Base-by-base conservation (phyloP, 2,113 vertebrate genomes). In the Campylomormyrus numenius region DNA sequence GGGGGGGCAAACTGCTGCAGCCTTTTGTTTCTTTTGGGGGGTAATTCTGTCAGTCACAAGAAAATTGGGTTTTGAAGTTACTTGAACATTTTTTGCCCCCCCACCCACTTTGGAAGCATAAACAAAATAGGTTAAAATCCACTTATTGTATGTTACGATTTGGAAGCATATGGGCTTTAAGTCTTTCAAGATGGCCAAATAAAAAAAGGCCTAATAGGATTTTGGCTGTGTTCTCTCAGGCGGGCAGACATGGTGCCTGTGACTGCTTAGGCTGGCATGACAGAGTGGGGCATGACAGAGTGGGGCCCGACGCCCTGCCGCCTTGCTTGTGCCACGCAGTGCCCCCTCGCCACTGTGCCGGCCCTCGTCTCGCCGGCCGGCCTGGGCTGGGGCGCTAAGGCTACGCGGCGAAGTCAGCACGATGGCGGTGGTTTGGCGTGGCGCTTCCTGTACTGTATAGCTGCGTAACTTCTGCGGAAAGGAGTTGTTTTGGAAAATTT, bases 111-210 rank as follows among this genome's bases (percentile, higher is more conserved):
- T 48, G 39, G 83, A 46, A n/a, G 24, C 24, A 85, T 87, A 15
- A 53, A 39, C 24, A 49, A 87, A 87, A 87, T 21, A 52, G 49
- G n/a, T 31, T 52, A 87, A 45, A 39, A 53, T 87, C 50, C 27
- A 53, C 50, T 53, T 87, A 56, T 87, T 45, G 45, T 1, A 24
- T 10, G 83, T 85, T 48, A 85, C 10, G 21, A 31, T 87, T 53
- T 52, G 7, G 85, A 53, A 56, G 31, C 85, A 87, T 87, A 53
- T 53, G 85, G 85, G 10, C 11, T 27, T 24, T 48, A 85, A 48
- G 84, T 85, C 45, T 27, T 86, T 87, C 85, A 53, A 56, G 50
- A 87, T 87, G 24, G 17, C 31, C n/a, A 87, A 87, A 87, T 53
- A 87, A 56, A 87, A 15, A 53, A 53, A 31, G 5, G 50, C 49